Conservation (phyloP, 2,888 invertebrate species). For the Stramonita haemastoma region DNA sequence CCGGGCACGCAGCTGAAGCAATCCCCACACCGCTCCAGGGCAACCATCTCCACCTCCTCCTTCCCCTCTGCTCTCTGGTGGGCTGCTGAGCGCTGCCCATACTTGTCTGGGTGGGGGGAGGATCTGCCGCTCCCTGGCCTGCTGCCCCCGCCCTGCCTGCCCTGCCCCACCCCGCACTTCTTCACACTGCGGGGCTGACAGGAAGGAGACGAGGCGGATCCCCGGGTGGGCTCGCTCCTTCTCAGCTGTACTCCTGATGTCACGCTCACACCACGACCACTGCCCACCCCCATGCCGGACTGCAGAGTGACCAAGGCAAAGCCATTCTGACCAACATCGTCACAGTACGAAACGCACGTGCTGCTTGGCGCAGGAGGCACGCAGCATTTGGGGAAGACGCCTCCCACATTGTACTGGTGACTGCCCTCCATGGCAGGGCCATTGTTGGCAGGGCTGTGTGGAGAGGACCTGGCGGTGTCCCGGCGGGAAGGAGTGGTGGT, state of each 20-base stretch:
- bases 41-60: conserved; percentile 12
- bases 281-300: background rate
- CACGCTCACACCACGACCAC: background rate
- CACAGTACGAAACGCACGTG: conserved; percentile 30
- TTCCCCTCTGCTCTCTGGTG: background rate
- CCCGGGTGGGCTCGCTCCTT: background rate
- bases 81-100: background rate
- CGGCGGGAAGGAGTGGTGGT: background rate
- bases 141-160: too few species aligned
- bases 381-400: background rate
- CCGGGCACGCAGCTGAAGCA: background rate
- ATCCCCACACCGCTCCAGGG: background rate
- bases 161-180: too few species aligned
- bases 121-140: too few species aligned
- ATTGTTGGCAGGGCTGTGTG: background rate
- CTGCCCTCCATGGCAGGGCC: background rate
- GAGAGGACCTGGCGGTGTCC: background rate
- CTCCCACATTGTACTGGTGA: background rate
- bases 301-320: conserved; percentile 11
- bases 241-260: background rate
- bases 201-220: too few species aligned
- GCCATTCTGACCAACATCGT: conserved; percentile 10
- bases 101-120: background rate
- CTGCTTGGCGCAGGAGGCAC: background rate
- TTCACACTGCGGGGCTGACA: background rate